Base-by-base conservation (phyloP, 1,140 invertebrate genomes). In the Neoseiulus cucumeris region DNA sequence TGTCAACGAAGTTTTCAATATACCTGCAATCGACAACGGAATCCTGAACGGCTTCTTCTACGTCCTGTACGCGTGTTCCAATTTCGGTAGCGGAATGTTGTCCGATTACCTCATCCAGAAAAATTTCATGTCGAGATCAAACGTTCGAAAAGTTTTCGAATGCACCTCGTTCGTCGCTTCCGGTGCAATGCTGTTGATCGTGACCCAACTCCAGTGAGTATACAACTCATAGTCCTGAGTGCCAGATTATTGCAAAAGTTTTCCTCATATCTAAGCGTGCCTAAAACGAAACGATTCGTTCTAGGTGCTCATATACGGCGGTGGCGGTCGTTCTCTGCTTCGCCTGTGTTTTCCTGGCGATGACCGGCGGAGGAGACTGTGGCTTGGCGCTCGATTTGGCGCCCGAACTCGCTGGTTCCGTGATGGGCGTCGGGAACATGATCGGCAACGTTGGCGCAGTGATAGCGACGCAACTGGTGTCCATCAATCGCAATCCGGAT, bases 371-470 rank as follows among this genome's bases (percentile, higher is more conserved):
- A 17, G 51, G 51, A 14, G 22, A 59, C 22, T 2, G 14, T 2
- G 51, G 14, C 2, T 17, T 59, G 17, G 51, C 51, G 6, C 51
- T 59, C 17, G 51, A 59, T 25, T 59, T 59, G 22, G 51, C 51
- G 1, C 51, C 51, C 25, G 51, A 59, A 6, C 51, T 59, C 51
- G 51, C 51, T 2, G 51, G 51, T 4, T 59, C 51, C 12, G 51
- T 59, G 51, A 59, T 59, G 51, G 51, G 51, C 2, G 14, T 59
- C 22, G 51, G 51, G 25, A 59, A 59, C 22, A 59, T 25, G 51
- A 9, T 59, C 33, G 51, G 51, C 14, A 59, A 59, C 33, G 25
- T 25, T 33, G 22, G 51, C 5, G 51, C 25, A 6, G 22, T 59
- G 2, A 33, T 59, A 14, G 51, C 51, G 25, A 25, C 51, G 25